Evolutionary conservation across 2,113 vertebrate genomes (phyloP), one percentile per base, ranked within the genome.

Genomic region (Tachysurus vachellii): DNA sequence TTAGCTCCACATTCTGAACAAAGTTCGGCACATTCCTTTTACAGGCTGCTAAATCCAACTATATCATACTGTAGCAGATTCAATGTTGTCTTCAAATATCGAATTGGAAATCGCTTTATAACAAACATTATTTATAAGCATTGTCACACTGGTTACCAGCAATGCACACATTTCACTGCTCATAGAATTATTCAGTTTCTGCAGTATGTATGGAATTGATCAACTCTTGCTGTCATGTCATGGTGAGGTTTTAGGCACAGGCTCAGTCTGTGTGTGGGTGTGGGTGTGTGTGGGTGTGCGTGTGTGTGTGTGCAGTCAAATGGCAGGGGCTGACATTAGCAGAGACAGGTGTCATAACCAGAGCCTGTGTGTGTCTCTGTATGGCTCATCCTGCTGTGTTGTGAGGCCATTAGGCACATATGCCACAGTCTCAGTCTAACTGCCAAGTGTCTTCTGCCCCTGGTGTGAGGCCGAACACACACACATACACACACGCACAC

Each of bases 401-500:
- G 87, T 44, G 50, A 88, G 84, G 36, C 81, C 84, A 90, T 90
- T 88, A 88, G 87, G 64, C 87, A 80, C 89, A 90, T 83, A 88
- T 86, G 89, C 87, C 87, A 88, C 79, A 76, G 56, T 76, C 73
- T 86, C 80, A 17, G 79, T 86, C 75, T 87, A 50, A 76, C 89
- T 90, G 89, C 84, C 89, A 88, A 88, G 75, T 61, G 57, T 90
- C 89, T 80, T 82, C 84, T 84, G 83, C 71, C 83, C 85, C 86
- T 89, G 57, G 70, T 71, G 54, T 83, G 62, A 84, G 23, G 79
- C 82, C 76, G 57, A 59, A n/a, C 66, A 36, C 56, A 70, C 80
- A 64, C 23, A 59, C 70, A 50, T 26, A 73, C n/a, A 50, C 80
- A 36, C 57, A 36, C 44, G 50, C 82, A 70, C 88, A 83, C 26